Conservation (phyloP, 2,888 invertebrate species). For the Hypercompe scribonia region DNA sequence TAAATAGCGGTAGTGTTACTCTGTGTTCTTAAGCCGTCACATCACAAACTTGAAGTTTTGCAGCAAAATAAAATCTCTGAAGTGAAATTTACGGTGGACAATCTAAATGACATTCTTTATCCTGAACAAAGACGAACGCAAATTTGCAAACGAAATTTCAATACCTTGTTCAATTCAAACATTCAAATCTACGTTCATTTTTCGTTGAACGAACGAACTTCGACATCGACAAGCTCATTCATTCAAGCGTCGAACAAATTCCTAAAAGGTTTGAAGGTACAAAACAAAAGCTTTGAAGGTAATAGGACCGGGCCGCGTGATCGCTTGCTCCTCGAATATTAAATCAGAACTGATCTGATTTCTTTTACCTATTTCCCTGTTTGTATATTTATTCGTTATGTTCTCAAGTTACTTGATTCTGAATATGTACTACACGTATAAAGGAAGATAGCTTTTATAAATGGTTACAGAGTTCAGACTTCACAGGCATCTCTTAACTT, state of each 20-base stretch:
- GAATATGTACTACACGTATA: neutral
- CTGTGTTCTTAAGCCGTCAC: too few species aligned
- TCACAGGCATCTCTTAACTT: neutral
- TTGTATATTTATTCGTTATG: neutral
- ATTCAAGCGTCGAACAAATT: constrained; percentile 7
- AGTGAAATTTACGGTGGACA: neutral
- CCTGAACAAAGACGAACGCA: neutral
- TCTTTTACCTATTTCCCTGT: neutral
- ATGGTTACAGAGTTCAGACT: neutral
- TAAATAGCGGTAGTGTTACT: too few species aligned
- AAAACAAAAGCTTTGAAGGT: neutral
- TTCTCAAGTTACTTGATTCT: neutral
- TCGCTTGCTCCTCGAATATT: neutral
- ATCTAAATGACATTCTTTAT: neutral
- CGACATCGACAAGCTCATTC: constrained; percentile 17
- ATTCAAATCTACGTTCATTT: constrained; percentile 19
- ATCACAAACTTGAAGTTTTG: too few species aligned
- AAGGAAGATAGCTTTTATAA: too few species aligned
- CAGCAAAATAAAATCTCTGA: neutral
- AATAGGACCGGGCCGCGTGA: neutral
- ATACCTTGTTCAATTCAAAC: constrained; percentile 1
- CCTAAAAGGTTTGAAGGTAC: neutral
- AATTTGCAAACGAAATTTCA: neutral
- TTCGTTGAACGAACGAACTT: constrained; percentile 11
- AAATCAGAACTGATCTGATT: neutral